phyloP scores from a whole-genome alignment of 2,888 invertebrate species.

The Caenorhabditis sp. region DNA sequence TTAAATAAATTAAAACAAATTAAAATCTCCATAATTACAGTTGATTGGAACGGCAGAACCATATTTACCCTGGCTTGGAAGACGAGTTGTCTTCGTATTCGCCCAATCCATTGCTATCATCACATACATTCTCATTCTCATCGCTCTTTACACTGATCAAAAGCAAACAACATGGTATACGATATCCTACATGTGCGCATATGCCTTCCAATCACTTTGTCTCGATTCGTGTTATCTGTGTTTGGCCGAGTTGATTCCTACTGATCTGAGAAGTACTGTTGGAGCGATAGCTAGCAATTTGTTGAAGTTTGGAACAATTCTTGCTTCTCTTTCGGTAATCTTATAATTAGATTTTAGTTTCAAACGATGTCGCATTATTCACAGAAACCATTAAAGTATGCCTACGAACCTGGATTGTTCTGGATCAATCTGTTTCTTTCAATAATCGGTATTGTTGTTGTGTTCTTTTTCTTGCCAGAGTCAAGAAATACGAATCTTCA shows the following conservation, averaged over 20 bases:
- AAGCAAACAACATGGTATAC: slow-evolving; percentile 32
- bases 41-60: slow-evolving; percentile 28
- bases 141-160: slow-evolving; percentile 17
- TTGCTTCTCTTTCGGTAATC: slow-evolving; percentile 27
- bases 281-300: slow-evolving; percentile 24
- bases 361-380: too few relatives aligned
- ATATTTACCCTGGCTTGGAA: slow-evolving; percentile 27
- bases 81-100: slow-evolving; percentile 16
- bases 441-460: slow-evolving; percentile 20
- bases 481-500: slow-evolving; percentile 27
- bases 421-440: slow-evolving; percentile 24
- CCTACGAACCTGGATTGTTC: slow-evolving; percentile 27
- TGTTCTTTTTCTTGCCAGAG: slow-evolving; percentile 14
- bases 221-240: slow-evolving; percentile 28
- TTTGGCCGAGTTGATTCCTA: slow-evolving; percentile 32
- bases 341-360: neutral
- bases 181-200: slow-evolving; percentile 29
- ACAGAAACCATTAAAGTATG: slow-evolving; percentile 31
- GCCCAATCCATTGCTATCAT: slow-evolving; percentile 24
- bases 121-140: slow-evolving; percentile 17
- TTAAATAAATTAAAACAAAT: too few relatives aligned
- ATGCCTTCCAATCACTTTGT: slow-evolving; percentile 26
- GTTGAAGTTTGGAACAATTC: slow-evolving; percentile 23
- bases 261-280: slow-evolving; percentile 32
- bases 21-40: slow-evolving; percentile 8